Conservation (phyloP, 2,797 vertebrate species). For the Peromyscus melanophrys region DNA sequence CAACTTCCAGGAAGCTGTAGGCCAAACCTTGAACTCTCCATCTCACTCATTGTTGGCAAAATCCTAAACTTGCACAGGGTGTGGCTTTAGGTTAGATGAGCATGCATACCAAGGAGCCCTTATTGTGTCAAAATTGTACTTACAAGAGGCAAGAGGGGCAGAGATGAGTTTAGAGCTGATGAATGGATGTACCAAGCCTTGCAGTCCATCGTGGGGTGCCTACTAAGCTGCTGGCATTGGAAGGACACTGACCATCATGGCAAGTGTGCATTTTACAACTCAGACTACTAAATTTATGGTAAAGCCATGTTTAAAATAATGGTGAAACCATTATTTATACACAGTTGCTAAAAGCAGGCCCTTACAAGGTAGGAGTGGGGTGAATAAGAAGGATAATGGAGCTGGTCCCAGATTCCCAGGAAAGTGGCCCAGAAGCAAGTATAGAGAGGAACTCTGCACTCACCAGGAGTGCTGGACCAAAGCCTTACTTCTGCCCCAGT, state of each 20-base stretch:
- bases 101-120: not conserved
- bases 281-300: not conserved
- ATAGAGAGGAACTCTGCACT: not conserved
- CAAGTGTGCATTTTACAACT: not conserved
- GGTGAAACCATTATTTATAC: not conserved
- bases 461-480: not conserved
- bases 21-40: not conserved
- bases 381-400: not conserved
- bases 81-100: not conserved
- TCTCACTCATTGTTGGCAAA: not conserved
- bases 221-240: not conserved
- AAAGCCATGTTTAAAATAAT: not conserved
- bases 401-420: not conserved
- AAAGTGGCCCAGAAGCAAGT: not conserved
- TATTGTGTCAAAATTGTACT: not conserved
- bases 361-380: not conserved
- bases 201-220: not conserved
- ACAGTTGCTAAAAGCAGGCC: not conserved
- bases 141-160: not conserved
- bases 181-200: not conserved
- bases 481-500: not conserved
- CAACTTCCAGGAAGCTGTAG: not conserved
- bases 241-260: not conserved
- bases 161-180: not conserved
- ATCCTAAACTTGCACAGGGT: not conserved